phyloP scores from a whole-genome alignment of 1,140 invertebrate species.

The Adoxophyes honmai region DNA sequence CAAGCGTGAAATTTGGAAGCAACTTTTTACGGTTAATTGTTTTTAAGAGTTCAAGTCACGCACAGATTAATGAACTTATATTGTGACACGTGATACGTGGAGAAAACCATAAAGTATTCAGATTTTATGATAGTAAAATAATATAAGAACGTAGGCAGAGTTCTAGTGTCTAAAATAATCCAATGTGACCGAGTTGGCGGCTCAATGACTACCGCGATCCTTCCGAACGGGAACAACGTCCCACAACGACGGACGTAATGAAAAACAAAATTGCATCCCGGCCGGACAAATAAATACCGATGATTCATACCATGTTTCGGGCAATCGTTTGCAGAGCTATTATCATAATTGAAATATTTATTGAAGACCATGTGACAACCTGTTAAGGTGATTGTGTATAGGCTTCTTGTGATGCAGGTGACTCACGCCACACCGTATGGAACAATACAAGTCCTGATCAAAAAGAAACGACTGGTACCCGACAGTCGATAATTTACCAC shows the following conservation, averaged over 20 bases:
- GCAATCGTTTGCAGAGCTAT: conserved; percentile 25
- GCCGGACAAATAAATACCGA: conserved; percentile 24
- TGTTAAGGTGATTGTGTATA: conserved; percentile 17
- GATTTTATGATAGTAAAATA: conserved; percentile 25
- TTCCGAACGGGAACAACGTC: conserved; percentile 1
- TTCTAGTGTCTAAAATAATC: conserved; percentile 37
- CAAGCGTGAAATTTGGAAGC: conserved; percentile 1
- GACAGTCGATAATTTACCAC: conserved; percentile 34
- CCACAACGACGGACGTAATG: neutral
- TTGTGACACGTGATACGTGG: neutral
- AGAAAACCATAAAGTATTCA: too few species aligned
- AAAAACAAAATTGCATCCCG: conserved; percentile 15
- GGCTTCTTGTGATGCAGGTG: conserved; percentile 19
- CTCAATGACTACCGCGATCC: conserved; percentile 5
- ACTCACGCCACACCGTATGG: conserved; percentile 30
- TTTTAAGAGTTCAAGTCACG: neutral
- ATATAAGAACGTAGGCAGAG: conserved; percentile 2
- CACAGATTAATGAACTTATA: neutral
- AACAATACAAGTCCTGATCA: conserved; percentile 30
- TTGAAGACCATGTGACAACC: conserved; percentile 18
- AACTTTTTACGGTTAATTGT: neutral
- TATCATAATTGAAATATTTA: conserved; percentile 34
- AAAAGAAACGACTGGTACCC: conserved; percentile 27
- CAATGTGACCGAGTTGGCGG: conserved; percentile 47
- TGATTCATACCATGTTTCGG: conserved; percentile 29